Percentiles rank a stretch among this genome's conserved stretches.
phyloP scores from a whole-genome alignment of 2,797 vertebrate species.

The Bovichtus diacanthus region DNA sequence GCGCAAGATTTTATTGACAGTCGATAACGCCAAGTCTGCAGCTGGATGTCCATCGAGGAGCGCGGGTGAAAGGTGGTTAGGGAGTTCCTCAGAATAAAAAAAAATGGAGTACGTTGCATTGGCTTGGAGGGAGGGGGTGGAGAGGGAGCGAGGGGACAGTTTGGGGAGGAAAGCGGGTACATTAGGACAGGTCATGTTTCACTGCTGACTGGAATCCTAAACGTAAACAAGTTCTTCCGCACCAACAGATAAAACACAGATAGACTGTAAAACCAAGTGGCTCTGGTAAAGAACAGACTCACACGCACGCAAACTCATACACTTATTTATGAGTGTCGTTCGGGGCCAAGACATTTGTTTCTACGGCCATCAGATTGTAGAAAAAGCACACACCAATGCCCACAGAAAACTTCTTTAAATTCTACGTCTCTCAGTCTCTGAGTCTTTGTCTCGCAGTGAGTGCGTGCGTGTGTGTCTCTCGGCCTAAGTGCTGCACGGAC shows the following conservation, averaged over 20 bases:
- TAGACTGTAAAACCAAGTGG: constrained; percentile 65
- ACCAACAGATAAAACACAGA: constrained; percentile 80
- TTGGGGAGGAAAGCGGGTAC: constrained; percentile 77
- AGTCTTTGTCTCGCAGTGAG: background rate
- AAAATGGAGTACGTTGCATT: constrained; percentile 15
- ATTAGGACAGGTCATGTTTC: constrained; percentile 80
- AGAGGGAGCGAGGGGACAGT: constrained; percentile 64
- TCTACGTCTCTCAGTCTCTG: background rate
- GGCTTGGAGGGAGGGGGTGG: background rate
- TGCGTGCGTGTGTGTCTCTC: background rate
- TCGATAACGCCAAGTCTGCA: background rate
- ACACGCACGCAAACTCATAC: constrained; percentile 1
- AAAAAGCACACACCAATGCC: background rate
- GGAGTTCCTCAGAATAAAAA: background rate
- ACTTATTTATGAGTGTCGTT: constrained; percentile 25
- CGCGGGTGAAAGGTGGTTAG: constrained; percentile 10
- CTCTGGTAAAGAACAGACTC: constrained; percentile 56
- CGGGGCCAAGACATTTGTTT: constrained; percentile 23
- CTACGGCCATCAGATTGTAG: background rate
- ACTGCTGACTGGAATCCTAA: constrained; percentile 76
- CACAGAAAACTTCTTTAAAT: constrained; percentile 19
- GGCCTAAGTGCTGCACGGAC: background rate
- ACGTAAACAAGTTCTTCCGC: constrained; percentile 80
- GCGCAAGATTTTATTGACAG: background rate
- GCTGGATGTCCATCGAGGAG: background rate